phyloP scores from a whole-genome alignment of 1,140 invertebrate genomes.

The Ceratina japonica region DNA sequence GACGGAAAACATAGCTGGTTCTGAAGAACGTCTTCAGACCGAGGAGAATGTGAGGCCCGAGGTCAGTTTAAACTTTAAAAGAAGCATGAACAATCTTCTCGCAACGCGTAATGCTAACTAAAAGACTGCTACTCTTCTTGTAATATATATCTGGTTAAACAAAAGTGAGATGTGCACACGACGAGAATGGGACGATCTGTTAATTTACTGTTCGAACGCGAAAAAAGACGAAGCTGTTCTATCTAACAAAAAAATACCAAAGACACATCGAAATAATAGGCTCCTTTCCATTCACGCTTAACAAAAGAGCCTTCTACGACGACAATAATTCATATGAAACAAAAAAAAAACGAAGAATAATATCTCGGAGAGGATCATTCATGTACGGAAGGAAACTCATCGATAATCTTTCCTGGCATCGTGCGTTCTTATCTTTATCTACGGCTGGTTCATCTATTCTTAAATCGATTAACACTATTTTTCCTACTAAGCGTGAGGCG shows the following conservation, averaged over 20 bases:
- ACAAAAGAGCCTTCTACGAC: slow-evolving; percentile 16
- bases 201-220: background rate
- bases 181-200: background rate
- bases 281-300: slow-evolving; percentile 14
- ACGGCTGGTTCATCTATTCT: slow-evolving; percentile 17
- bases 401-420: slow-evolving; percentile 18
- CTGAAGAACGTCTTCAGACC: slow-evolving; percentile 22
- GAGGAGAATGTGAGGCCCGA: slow-evolving; percentile 45
- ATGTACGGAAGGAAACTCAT: slow-evolving; percentile 18
- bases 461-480: slow-evolving; percentile 42
- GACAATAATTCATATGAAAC: slow-evolving; percentile 12
- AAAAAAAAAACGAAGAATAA: background rate
- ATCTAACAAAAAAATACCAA: background rate
- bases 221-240: background rate
- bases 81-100: slow-evolving; percentile 19
- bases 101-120: slow-evolving; percentile 5
- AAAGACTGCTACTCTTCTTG: slow-evolving; percentile 16
- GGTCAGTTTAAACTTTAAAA: slow-evolving; percentile 56
- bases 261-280: background rate
- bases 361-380: background rate
- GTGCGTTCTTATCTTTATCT: slow-evolving; percentile 18
- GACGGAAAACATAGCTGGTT: background rate
- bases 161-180: background rate
- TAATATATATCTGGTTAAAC: slow-evolving; percentile 20
- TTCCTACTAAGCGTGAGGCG: background rate